Conservation (phyloP, 2,113 vertebrate genomes). For the Rostratula benghalensis region DNA sequence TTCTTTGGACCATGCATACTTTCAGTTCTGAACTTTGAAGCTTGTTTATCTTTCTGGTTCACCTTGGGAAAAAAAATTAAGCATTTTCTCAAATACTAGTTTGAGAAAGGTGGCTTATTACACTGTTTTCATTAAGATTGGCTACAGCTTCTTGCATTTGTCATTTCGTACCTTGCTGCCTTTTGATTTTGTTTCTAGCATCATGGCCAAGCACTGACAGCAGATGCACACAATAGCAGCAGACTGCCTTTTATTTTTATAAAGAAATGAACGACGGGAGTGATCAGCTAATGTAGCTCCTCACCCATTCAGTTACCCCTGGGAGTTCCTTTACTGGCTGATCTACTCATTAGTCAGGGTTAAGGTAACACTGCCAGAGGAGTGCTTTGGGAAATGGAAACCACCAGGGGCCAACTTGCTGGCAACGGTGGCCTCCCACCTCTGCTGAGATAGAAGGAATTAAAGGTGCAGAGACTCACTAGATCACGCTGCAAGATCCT, state of each 20-base stretch:
- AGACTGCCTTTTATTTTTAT: background rate
- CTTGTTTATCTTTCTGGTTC: background rate
- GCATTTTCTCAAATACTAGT: background rate
- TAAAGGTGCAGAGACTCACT: background rate
- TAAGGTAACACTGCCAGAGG: background rate
- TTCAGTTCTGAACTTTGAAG: background rate
- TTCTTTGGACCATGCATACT: background rate
- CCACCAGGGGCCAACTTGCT: background rate
- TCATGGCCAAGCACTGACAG: background rate
- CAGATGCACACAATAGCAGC: background rate
- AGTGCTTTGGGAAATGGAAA: background rate
- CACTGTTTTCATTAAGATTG: background rate
- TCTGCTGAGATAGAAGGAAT: background rate
- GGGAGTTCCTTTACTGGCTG: constrained; percentile 10
- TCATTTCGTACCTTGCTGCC: background rate
- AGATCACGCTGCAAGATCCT: background rate
- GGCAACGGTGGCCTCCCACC: background rate
- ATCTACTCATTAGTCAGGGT: background rate
- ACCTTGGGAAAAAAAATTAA: background rate
- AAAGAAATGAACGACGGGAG: background rate
- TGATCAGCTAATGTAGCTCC: constrained; percentile 6
- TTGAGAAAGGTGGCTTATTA: background rate
- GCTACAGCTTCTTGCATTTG: background rate
- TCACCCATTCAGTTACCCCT: background rate
- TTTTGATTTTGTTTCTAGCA: background rate